A percentile compares a stretch with the other conserved stretches of the same genome.
Conservation (phyloP, 2,888 invertebrate species). For the Rhorus exstirpatorius region DNA sequence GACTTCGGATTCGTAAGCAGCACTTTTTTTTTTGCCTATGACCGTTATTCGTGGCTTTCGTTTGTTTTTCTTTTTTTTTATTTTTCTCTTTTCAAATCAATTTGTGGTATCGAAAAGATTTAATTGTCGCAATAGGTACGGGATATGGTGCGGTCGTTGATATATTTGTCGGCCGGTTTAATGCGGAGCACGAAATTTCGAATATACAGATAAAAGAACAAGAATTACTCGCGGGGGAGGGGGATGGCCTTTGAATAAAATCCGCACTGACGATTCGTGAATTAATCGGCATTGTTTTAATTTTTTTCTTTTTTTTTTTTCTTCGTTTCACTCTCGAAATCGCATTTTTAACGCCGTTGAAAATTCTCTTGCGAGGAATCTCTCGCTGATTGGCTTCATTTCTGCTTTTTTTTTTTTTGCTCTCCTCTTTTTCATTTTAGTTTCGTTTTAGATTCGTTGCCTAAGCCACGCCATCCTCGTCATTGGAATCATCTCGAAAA, state of each 20-base stretch:
- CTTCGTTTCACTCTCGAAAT: slow-evolving; percentile 38
- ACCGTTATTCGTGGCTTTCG: slow-evolving; percentile 71
- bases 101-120: slow-evolving; percentile 49
- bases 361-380: slow-evolving; percentile 63
- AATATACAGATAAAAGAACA: slow-evolving; percentile 18
- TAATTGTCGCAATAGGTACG: slow-evolving; percentile 48
- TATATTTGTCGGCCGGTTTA: slow-evolving; percentile 46
- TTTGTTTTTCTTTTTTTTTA: no score
- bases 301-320: no score
- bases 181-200: slow-evolving; percentile 23
- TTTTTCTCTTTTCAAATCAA: slow-evolving; percentile 47
- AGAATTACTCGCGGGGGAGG: slow-evolving; percentile 46
- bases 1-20: slow-evolving; percentile 73
- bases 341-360: slow-evolving; percentile 49
- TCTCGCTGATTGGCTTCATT: slow-evolving; percentile 47
- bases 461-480: slow-evolving; percentile 39
- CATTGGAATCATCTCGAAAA: slow-evolving; percentile 53
- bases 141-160: slow-evolving; percentile 35
- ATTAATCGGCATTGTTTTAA: slow-evolving; percentile 40
- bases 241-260: slow-evolving; percentile 46
- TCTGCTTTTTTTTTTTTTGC: slow-evolving; percentile 22
- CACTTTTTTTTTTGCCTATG: slow-evolving; percentile 78
- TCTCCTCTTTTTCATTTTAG: slow-evolving; percentile 13
- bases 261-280: background rate
- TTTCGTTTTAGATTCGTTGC: slow-evolving; percentile 22